phyloP scores from a whole-genome alignment of 2,113 vertebrate genomes.

The Nothoprocta pentlandii region DNA sequence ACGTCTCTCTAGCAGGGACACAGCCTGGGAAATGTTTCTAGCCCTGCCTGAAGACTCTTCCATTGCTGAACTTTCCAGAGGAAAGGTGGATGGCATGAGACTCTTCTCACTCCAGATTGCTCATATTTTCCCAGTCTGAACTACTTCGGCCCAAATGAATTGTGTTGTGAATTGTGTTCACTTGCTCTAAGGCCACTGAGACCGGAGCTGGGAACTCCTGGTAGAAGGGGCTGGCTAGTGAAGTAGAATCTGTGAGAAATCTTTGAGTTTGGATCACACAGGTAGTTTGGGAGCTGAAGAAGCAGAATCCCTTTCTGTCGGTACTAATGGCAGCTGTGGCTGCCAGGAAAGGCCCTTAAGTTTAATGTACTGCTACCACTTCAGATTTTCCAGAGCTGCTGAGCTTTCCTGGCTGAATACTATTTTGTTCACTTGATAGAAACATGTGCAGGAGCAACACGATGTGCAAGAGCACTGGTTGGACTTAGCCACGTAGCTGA shows the following conservation, averaged over 20 bases:
- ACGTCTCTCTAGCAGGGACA: not conserved
- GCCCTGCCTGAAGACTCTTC: not conserved
- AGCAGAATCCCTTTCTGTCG: not conserved
- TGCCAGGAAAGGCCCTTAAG: not conserved
- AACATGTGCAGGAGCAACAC: not conserved
- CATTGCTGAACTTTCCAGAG: not conserved
- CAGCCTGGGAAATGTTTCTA: not conserved
- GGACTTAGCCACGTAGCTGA: not conserved
- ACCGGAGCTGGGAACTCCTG: not conserved
- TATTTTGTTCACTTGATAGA: not conserved
- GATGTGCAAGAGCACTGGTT: not conserved
- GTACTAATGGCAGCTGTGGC: not conserved
- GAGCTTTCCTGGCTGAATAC: not conserved
- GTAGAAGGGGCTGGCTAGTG: not conserved
- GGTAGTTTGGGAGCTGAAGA: not conserved
- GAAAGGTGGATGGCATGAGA: not conserved
- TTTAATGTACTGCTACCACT: not conserved
- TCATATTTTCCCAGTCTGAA: not conserved
- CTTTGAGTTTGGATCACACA: not conserved
- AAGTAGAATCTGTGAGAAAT: not conserved
- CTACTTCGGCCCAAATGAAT: not conserved
- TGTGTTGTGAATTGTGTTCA: not conserved
- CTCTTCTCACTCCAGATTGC: not conserved
- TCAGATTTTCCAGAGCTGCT: not conserved
- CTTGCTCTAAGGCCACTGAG: not conserved